Conservation (phyloP, 2,113 vertebrate species). For the Nipponia nippon region DNA sequence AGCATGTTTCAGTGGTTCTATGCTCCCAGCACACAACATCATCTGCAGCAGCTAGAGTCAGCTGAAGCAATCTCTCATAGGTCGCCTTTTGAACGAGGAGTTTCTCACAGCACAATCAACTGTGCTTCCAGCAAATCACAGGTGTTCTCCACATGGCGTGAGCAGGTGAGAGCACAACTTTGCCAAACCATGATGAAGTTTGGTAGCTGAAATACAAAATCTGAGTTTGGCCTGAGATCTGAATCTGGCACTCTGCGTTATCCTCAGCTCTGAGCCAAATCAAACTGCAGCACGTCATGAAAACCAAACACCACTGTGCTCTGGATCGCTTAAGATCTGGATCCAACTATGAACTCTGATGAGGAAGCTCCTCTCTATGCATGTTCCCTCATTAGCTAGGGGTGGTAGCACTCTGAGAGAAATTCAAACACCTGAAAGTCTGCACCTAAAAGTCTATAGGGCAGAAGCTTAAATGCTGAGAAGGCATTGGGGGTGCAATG, state of each 20-base stretch:
- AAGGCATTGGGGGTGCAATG: neutral
- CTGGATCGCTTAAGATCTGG: neutral
- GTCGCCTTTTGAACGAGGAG: neutral
- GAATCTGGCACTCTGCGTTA: neutral
- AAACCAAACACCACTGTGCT: neutral
- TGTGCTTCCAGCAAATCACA: neutral
- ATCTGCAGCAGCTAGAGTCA: neutral
- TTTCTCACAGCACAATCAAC: neutral
- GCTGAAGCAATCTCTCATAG: neutral
- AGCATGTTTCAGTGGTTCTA: neutral
- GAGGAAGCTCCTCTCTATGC: neutral
- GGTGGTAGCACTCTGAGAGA: neutral
- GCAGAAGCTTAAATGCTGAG: neutral
- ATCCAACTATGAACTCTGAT: neutral
- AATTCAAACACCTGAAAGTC: neutral
- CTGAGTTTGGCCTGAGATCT: conserved; percentile 17
- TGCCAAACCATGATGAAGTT: conserved; percentile 9
- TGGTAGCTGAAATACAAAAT: conserved; percentile 29
- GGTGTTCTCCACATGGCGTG: neutral
- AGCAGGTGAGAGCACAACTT: conserved; percentile 14
- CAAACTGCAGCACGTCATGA: neutral
- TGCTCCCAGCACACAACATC: neutral
- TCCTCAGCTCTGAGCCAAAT: neutral
- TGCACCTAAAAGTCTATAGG: neutral
- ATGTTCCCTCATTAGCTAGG: neutral